Conservation (phyloP, 2,888 invertebrate genomes). For the Argyra leucocephala region DNA sequence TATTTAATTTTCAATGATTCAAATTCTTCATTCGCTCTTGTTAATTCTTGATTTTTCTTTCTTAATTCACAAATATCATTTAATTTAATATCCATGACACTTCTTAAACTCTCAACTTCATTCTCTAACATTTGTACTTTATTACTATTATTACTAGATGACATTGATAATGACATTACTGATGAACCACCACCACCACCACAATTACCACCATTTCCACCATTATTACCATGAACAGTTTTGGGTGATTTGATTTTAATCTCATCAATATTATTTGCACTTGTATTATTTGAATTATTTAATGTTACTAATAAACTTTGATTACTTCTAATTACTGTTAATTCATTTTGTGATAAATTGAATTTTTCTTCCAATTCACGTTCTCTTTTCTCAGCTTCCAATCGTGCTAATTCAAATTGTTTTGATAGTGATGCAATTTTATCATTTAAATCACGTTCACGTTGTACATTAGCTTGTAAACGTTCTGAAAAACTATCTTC, state of each 20-base stretch:
- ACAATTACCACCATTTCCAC: conserved; percentile 23
- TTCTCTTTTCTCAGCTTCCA: conserved; percentile 33
- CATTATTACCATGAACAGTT: background rate
- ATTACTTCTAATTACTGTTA: conserved; percentile 30
- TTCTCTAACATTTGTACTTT: conserved; percentile 48
- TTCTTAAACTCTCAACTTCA: conserved; percentile 73
- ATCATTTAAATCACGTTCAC: conserved; percentile 37
- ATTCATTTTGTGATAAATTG: conserved; percentile 38
- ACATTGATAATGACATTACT: conserved; percentile 31
- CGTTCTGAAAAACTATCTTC: conserved; percentile 33
- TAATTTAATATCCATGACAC: conserved; percentile 80
- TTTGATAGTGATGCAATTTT: conserved; percentile 34
- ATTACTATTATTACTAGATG: conserved; percentile 24
- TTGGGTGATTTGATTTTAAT: background rate
- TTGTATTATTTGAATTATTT: conserved; percentile 16
- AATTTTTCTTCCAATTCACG: conserved; percentile 39
- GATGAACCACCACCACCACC: conserved; percentile 21
- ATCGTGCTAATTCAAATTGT: conserved; percentile 34
- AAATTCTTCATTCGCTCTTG: conserved; percentile 65
- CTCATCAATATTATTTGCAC: conserved; percentile 9
- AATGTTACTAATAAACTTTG: conserved; percentile 17
- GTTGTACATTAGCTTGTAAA: conserved; percentile 29
- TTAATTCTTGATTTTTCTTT: conserved; percentile 58
- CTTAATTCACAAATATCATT: conserved; percentile 72
- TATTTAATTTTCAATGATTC: conserved; percentile 62